Evolutionary conservation across 2,888 invertebrate genomes (phyloP), one percentile per base, ranked within the genome.

Genomic region (Aplocera efformata): DNA sequence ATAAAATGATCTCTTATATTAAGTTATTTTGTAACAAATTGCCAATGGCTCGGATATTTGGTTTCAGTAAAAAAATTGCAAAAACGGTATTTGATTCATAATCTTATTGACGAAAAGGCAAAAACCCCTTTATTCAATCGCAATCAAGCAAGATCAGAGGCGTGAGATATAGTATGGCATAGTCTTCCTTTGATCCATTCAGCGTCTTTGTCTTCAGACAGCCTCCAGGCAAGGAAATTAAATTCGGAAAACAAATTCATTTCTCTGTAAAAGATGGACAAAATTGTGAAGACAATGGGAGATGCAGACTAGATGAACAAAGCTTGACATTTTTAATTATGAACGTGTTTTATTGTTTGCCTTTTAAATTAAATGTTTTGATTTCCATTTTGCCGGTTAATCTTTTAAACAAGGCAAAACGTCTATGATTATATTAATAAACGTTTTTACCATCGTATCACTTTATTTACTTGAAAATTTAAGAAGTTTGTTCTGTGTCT

Each of bases 191-290:
- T 56, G 53, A 56, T 53, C 53, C 45, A 50, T 51, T 43, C 49
- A 42, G 42, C 39, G 39, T 42, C 49, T 53, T 54, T 46, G 42
- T 53, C 45, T 39, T 23, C 28, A 44, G 35, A 32, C 44, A 42
- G 31, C 10, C 30, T 24, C 38, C 40, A 40, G 49, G 48, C 48
- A 31, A 48, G 51, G 48, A 56, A 52, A 56, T 56, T 53, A 51
- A 53, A 56, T 50, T 48, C 43, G 43, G 46, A 48, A 53, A 56
- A 52, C 52, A 54, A 54, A 54, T 50, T 56, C 54, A 54, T 54
- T 50, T 53, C 48, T 44, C 40, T 42, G 45, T 46, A 46, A 51
- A 53, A 54, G 44, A 55, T 55, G 49, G 50, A 52, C 54, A 44
- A 48, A 48, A 54, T 50, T 54, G 37, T 43, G 39, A 49, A 36